These are phyloP conservation scores for Dynastes maya DNA, from an alignment of 2,888 invertebrate species.

Conservation along the genomic window DNA sequence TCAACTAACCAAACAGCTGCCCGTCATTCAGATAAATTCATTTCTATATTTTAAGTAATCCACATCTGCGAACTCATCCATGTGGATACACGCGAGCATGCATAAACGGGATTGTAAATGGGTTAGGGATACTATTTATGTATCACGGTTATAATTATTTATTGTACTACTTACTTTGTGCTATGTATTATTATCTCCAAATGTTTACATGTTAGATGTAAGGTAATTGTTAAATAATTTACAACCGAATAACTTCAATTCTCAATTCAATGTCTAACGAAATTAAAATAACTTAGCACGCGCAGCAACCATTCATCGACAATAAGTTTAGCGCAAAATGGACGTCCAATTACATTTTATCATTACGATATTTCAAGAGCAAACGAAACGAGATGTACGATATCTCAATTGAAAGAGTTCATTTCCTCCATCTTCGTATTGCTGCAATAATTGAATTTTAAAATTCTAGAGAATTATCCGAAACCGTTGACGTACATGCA, in stretches of 20 bases:
- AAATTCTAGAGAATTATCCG: too few relatives aligned
- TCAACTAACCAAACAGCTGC: conserved; percentile 48
- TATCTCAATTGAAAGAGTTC: too few relatives aligned
- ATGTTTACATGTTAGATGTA: neutral
- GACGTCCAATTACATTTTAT: too few relatives aligned
- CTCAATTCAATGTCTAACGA: too few relatives aligned
- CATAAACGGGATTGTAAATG: conserved; percentile 26
- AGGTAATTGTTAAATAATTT: neutral
- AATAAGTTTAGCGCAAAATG: too few relatives aligned
- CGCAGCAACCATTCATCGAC: too few relatives aligned
- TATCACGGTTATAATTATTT: conserved; percentile 39
- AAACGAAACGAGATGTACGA: too few relatives aligned
- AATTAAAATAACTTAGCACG: too few relatives aligned
- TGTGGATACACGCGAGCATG: conserved; percentile 3
- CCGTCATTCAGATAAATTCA: conserved; percentile 48
- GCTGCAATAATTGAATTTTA: too few relatives aligned
- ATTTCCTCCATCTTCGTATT: neutral
- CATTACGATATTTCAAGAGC: too few relatives aligned
- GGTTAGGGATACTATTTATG: conserved; percentile 36
- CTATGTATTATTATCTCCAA: neutral
- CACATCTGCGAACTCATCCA: conserved; percentile 27
- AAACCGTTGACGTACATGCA: too few relatives aligned
- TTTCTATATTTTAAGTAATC: conserved; percentile 46
- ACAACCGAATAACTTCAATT: neutral
- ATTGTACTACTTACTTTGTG: conserved; percentile 26